Conservation (phyloP, 2,888 invertebrate genomes). For the Taphrorychus bicolor region DNA sequence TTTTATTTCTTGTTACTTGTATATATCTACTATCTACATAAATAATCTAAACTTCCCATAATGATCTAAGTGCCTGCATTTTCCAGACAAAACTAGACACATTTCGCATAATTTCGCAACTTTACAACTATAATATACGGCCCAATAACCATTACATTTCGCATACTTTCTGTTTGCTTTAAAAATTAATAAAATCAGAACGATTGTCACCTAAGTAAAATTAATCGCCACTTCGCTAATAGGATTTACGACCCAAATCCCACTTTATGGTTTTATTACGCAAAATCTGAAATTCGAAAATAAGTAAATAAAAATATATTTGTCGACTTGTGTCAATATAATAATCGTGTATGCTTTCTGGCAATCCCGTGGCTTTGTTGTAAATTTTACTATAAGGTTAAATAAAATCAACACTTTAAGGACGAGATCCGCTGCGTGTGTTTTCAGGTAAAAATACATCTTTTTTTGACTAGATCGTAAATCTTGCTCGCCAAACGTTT, state of each 20-base stretch:
- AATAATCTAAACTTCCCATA: too few relatives aligned
- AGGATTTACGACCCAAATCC: conserved; percentile 1
- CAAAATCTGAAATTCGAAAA: conserved; percentile 4
- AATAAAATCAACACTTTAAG: conserved; percentile 5
- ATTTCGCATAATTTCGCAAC: too few relatives aligned
- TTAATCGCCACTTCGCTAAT: background rate
- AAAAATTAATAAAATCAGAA: too few relatives aligned
- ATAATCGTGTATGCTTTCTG: background rate
- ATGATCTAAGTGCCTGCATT: too few relatives aligned
- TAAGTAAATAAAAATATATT: conserved; percentile 12
- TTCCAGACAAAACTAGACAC: too few relatives aligned
- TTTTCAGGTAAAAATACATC: background rate
- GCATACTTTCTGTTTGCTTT: too few relatives aligned
- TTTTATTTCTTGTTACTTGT: too few relatives aligned
- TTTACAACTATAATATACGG: too few relatives aligned
- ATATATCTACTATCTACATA: too few relatives aligned
- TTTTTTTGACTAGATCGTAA: background rate
- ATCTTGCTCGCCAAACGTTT: background rate
- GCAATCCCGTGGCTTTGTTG: conserved; percentile 8
- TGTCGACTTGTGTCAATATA: conserved; percentile 10
- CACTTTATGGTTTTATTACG: conserved; percentile 4
- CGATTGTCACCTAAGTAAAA: background rate
- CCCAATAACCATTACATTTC: too few relatives aligned
- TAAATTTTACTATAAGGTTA: conserved; percentile 9
- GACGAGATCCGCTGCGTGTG: background rate